Conservation (phyloP, 2,888 invertebrate species). For the Drosophila pseudotakahashii region DNA sequence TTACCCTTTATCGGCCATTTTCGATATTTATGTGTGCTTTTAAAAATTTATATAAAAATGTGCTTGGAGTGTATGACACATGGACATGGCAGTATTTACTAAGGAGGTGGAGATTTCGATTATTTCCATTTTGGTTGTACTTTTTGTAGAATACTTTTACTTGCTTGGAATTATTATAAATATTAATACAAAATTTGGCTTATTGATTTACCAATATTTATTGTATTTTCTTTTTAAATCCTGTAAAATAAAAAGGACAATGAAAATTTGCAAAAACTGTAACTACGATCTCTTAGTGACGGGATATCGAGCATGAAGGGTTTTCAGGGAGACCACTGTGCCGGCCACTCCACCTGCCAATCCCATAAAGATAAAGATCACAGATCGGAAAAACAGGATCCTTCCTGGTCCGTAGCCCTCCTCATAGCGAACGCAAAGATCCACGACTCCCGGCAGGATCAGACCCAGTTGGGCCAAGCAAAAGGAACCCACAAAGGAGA, state of each 20-base stretch:
- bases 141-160: too few species aligned
- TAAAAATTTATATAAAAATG: too few species aligned
- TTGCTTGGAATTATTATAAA: too few species aligned
- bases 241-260: too few species aligned
- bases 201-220: too few species aligned
- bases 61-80: background rate
- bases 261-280: background rate
- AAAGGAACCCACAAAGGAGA: slow-evolving; percentile 95
- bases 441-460: slow-evolving; percentile 95
- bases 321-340: slow-evolving; percentile 30
- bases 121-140: too few species aligned
- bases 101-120: background rate
- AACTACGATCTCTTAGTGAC: background rate
- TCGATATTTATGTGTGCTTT: background rate
- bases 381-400: slow-evolving; percentile 42
- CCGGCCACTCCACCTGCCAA: slow-evolving; percentile 50
- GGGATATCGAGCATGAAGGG: slow-evolving; percentile 15
- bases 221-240: too few species aligned
- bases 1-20: slow-evolving; percentile 22
- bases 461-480: slow-evolving; percentile 94
- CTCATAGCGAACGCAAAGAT: slow-evolving; percentile 89
- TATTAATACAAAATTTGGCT: too few species aligned
- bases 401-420: slow-evolving; percentile 59
- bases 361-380: slow-evolving; percentile 44
- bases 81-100: background rate